Evolutionary conservation across 2,113 vertebrate species (phyloP).

Genomic region (Aegithalos caudatus): DNA sequence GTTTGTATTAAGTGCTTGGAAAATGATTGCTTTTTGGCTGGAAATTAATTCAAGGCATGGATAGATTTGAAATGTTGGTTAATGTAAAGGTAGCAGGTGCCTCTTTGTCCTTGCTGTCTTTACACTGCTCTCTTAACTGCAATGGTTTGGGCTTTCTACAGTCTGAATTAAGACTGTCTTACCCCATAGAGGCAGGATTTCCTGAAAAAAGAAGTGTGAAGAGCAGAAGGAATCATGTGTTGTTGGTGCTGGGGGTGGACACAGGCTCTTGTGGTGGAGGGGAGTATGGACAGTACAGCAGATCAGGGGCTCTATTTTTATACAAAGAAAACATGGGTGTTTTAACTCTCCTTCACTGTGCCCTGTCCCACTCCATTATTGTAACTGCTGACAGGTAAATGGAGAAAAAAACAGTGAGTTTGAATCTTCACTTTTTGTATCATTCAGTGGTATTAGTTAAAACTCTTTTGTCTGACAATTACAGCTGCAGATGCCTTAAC

Average conservation of each 20-base stretch:
- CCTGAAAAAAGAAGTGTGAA: neutral
- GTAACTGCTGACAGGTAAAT: neutral
- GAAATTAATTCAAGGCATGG: slow-evolving; percentile 17
- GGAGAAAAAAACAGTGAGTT: neutral
- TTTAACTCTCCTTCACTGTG: neutral
- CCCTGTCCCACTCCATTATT: neutral
- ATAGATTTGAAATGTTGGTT: slow-evolving; percentile 21
- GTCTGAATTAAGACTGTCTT: neutral
- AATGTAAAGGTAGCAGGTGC: neutral
- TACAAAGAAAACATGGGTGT: neutral
- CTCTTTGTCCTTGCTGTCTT: neutral
- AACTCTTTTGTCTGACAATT: neutral
- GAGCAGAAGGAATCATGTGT: neutral
- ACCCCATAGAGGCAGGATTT: neutral
- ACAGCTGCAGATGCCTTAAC: neutral
- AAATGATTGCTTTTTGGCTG: slow-evolving; percentile 1
- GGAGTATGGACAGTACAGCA: neutral
- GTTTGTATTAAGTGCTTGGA: neutral
- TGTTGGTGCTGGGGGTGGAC: neutral
- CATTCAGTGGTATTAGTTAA: neutral
- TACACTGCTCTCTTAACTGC: neutral
- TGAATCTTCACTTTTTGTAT: neutral
- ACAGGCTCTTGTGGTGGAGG: neutral
- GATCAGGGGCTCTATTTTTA: neutral
- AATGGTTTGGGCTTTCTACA: neutral